Percentiles rank a stretch among this genome's conserved stretches.
phyloP scores from a whole-genome alignment of 30 jellyfish, hydroid and myxozoan genomes.

The Turritopsis dohrnii region DNA sequence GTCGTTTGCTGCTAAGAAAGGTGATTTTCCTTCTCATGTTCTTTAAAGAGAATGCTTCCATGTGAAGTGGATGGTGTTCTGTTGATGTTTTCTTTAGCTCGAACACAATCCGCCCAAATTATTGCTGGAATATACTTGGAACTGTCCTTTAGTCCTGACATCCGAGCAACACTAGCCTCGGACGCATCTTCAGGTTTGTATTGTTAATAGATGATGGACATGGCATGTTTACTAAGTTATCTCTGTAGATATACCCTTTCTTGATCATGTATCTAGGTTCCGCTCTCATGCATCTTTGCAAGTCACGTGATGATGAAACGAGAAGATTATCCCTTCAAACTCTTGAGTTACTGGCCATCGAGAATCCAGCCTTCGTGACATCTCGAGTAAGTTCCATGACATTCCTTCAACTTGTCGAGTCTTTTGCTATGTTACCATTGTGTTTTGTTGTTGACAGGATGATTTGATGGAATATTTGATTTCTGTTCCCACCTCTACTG shows the following conservation, averaged over 20 bases:
- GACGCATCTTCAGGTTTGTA: constrained; percentile 64
- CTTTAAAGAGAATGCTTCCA: not conserved
- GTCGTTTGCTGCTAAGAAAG: constrained; percentile 70
- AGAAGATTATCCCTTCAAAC: constrained; percentile 85
- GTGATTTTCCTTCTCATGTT: not conserved
- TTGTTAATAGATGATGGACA: not conserved
- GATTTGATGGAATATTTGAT: constrained; percentile 64
- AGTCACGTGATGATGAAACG: constrained; percentile 70
- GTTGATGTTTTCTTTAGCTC: constrained; percentile 5
- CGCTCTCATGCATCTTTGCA: constrained; percentile 61
- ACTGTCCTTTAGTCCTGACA: constrained; percentile 67
- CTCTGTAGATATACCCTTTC: not conserved
- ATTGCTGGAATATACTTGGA: constrained; percentile 87
- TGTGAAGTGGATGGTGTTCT: not conserved
- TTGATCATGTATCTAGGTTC: constrained; percentile 23
- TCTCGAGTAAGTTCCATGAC: constrained; percentile 53
- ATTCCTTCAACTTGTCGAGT: no score
- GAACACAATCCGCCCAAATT: constrained; percentile 60
- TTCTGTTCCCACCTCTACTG: constrained; percentile 45
- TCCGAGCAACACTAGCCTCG: constrained; percentile 67
- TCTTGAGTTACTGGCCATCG: constrained; percentile 73
- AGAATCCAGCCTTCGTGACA: constrained; percentile 64
- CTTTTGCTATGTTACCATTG: not conserved
- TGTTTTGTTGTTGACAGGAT: constrained; percentile 38
- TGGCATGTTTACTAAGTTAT: no score